Conservation (phyloP, 2,888 invertebrate genomes). For the Cylindroiulus punctatus region DNA sequence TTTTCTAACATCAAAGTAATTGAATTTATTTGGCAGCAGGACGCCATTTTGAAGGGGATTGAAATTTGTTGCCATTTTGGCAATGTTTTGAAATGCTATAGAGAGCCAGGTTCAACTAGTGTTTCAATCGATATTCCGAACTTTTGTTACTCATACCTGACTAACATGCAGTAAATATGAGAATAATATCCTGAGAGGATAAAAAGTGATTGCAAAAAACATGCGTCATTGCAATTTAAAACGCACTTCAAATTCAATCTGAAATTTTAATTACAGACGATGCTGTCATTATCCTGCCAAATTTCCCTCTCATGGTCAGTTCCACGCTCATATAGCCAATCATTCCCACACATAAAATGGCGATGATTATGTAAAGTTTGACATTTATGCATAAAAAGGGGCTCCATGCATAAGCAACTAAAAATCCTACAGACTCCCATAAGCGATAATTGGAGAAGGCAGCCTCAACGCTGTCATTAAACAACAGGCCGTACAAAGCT, state of each 20-base stretch:
- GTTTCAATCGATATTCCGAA: too few species aligned
- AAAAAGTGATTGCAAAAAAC: neutral
- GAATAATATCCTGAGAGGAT: neutral
- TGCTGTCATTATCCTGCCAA: conserved; percentile 12
- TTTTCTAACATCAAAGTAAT: too few species aligned
- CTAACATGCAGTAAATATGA: neutral
- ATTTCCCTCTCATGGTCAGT: conserved; percentile 17
- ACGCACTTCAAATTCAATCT: neutral
- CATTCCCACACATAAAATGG: conserved; percentile 78
- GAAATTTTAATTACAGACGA: neutral
- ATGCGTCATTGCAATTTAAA: neutral
- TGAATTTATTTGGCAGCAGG: too few species aligned
- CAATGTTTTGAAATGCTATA: too few species aligned
- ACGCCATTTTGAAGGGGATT: too few species aligned
- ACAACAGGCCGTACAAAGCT: conserved; percentile 59
- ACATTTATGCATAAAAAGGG: conserved; percentile 84
- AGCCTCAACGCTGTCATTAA: conserved; percentile 57
- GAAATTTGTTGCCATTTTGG: too few species aligned
- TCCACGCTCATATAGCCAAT: conserved; percentile 72
- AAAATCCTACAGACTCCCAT: conserved; percentile 89
- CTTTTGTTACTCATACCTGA: too few species aligned
- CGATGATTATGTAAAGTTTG: conserved; percentile 86
- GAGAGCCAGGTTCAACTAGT: too few species aligned
- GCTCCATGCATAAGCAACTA: conserved; percentile 88
- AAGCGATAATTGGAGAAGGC: conserved; percentile 59